Base-by-base conservation (phyloP, 2,888 invertebrate genomes). In the Pachymerium ferrugineum region DNA sequence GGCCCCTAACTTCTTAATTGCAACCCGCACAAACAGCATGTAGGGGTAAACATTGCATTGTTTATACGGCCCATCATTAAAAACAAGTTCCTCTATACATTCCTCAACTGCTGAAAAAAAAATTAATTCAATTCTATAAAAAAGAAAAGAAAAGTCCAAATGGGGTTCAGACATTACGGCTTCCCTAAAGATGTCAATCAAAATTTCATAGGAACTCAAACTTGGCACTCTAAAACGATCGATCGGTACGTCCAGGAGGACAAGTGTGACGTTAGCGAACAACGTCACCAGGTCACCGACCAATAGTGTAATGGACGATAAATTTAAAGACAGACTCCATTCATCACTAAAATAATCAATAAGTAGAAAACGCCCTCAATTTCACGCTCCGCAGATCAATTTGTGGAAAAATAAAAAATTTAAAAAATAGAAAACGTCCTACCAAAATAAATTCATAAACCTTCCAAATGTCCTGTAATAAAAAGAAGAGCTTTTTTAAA, bases 321-420 rank as follows among this genome's bases (percentile, higher is more conserved):
- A 62, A 62, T 62, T 62, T 62, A 62, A 25, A n/a, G 62, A 62
- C 62, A 62, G 62, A 62, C 62, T 62, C 62, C 62, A 62, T 62
- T 62, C 62, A 62, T 62, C 62, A 62, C 62, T 62, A 62, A 62
- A 62, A 62, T 62, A 62, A 62, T 62, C 62, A 62, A 62, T 62
- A 62, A 62, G 14, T 28, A 62, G 62, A 62, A 62, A 62, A 62
- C 62, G 62, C 62, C 62, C 62, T 62, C 62, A 62, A 62, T 62
- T 62, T 62, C 62, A 62, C 62, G 62, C 62, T 4, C 28, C 62
- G 62, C 62, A 5, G 62, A 62, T 62, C 62, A 62, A 62, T 62
- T 62, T 62, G 62, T 62, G 62, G 14, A 62, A 62, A 62, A 62
- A 8, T 62, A 38, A 38, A 38, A 38, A 38, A 16, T 42, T 10